Base-by-base conservation (phyloP, 2,113 vertebrate genomes). In the Clinocottus analis region DNA sequence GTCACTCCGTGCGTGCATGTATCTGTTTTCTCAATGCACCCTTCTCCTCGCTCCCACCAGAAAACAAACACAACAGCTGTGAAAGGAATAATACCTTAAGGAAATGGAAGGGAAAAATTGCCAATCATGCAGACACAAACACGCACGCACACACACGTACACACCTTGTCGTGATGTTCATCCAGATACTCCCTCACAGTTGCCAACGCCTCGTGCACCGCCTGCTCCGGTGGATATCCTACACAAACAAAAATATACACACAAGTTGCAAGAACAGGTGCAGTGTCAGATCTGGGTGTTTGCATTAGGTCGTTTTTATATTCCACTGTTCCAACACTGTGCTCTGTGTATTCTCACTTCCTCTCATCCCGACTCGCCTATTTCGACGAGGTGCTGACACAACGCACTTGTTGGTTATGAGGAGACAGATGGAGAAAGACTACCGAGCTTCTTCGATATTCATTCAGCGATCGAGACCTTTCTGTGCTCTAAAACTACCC, bases 121-220 rank as follows among this genome's bases (percentile, higher is more conserved):
- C 73, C 85, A 90, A 75, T 91, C 85, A 85, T 73, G 47, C 84
- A 69, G 63, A 65, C 67, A 68, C 66, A 61, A 65, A 82, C 67
- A 78, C 79, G 56, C 60, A 58, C 58, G 10, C 35, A 85, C 85
- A 78, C 79, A 60, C 60, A 62, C 56, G n/a, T 39, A 85, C 85
- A 14, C 60, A 93, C 90, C 94, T 94, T 88, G 68, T 90, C 88
- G 35, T 92, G 89, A 84, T 95, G 92, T 21, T 91, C 79, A 74
- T 94, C 93, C 82, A 96, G 91, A 90, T 92, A 96, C 75, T 95
- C 88, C 89, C 94, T 92, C 85, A 95, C 94, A 85, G 92, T 92
- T 63, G 85, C 87, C 79, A 95, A 78, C 37, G 94, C 95, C 85
- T 94, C 92, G 0, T 94, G 90, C 77, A 94, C 94, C 60, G 94